Evolutionary conservation across 2,888 invertebrate species (phyloP).

Genomic region (Nemoura dubitans): DNA sequence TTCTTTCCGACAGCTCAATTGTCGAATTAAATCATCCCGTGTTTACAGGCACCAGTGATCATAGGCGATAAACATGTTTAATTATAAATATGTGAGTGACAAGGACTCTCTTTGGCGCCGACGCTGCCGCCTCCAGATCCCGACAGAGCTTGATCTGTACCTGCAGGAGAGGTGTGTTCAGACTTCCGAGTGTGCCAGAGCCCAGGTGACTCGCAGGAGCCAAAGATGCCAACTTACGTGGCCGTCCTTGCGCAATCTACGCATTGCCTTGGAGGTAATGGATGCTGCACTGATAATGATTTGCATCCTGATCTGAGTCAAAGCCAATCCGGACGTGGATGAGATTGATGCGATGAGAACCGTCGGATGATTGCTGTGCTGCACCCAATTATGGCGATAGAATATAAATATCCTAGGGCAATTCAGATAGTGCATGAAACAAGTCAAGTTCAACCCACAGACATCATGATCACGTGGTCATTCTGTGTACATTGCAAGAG

Average conservation of each 20-base stretch:
- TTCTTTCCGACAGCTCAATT: no score
- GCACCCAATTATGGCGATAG: background rate
- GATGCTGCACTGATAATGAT: background rate
- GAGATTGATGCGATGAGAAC: background rate
- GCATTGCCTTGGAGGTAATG: background rate
- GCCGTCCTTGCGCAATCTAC: background rate
- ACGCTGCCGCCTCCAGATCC: background rate
- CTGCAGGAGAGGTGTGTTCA: background rate
- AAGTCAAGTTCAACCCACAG: background rate
- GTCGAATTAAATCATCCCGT: no score
- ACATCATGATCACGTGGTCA: background rate
- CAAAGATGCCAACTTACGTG: background rate
- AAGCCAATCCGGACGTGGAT: background rate
- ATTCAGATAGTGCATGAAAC: background rate
- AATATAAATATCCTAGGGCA: background rate
- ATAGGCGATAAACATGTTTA: no score
- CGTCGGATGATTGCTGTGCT: background rate
- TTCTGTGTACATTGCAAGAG: background rate
- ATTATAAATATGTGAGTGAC: no score
- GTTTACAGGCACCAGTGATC: no score
- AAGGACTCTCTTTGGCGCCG: background rate
- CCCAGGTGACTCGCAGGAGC: background rate
- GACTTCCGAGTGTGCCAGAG: no score
- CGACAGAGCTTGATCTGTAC: background rate
- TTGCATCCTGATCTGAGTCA: background rate